Evolutionary conservation across 2,888 invertebrate genomes (phyloP).

Genomic region (Gandaritis pyraliata): DNA sequence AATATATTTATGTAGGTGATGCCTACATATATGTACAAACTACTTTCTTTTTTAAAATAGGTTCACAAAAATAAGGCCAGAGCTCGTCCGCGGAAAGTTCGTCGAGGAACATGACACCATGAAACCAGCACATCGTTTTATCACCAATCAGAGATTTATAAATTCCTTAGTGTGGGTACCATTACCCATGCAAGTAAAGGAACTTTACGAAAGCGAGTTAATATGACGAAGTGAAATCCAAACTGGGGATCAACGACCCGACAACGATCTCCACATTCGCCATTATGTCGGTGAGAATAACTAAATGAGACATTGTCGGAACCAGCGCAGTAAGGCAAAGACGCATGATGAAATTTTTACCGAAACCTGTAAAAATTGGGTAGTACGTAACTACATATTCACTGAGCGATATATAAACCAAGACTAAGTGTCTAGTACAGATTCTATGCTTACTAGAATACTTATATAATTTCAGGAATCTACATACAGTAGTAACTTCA

Average conservation of each 20-base stretch:
- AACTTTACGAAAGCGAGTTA: constrained; percentile 53
- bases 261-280: constrained; percentile 59
- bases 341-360: constrained; percentile 33
- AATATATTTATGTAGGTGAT: too few species aligned
- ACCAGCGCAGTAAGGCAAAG: constrained; percentile 41
- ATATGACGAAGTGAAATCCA: constrained; percentile 66
- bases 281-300: constrained; percentile 61
- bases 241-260: constrained; percentile 66
- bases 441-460: too few species aligned
- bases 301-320: constrained; percentile 61
- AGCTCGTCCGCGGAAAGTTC: too few species aligned
- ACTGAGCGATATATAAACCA: not conserved
- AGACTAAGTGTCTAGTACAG: not conserved
- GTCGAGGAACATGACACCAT: too few species aligned
- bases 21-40: too few species aligned
- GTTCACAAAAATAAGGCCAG: too few species aligned
- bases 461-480: too few species aligned
- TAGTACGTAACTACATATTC: not conserved
- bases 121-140: too few species aligned
- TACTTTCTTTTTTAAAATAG: too few species aligned
- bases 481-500: too few species aligned
- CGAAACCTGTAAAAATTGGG: constrained; percentile 9
- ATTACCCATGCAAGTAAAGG: constrained; percentile 15
- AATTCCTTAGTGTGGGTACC: not conserved
- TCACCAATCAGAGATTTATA: too few species aligned